These are phyloP conservation scores for Xiphophorus birchmanni DNA, from an alignment of 2,797 vertebrate species.

Conservation along the genomic window DNA sequence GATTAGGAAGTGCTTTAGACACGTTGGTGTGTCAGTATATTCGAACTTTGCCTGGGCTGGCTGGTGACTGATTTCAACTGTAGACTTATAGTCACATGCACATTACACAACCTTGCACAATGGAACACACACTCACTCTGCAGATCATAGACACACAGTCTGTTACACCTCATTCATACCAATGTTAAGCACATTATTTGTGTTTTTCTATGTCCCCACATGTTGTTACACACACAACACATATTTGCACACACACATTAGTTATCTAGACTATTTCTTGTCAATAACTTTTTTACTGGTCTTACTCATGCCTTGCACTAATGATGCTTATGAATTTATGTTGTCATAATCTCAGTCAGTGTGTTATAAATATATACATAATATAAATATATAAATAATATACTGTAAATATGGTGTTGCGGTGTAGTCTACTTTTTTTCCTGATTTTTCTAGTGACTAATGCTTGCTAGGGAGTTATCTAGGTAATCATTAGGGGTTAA, in stretches of 20 bases:
- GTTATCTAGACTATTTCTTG: constrained; percentile 44
- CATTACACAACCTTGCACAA: constrained; percentile 58
- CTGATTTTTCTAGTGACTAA: constrained; percentile 87
- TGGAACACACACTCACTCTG: constrained; percentile 39
- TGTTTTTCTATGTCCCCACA: constrained; percentile 3
- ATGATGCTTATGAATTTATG: constrained; percentile 91
- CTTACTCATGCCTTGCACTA: constrained; percentile 91
- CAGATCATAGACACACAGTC: constrained; percentile 43
- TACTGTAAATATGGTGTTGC: constrained; percentile 99
- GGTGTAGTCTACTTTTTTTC: constrained; percentile 91
- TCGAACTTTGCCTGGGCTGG: constrained; percentile 46
- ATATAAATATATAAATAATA: constrained; percentile 88
- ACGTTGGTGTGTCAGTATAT: constrained; percentile 48
- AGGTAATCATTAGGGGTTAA: constrained; percentile 81
- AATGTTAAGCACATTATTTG: constrained; percentile 24
- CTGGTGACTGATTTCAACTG: constrained; percentile 52
- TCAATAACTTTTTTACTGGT: constrained; percentile 70
- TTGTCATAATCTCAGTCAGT: constrained; percentile 90
- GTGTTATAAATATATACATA: constrained; percentile 86
- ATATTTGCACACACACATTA: constrained; percentile 15
- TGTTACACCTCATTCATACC: constrained; percentile 50
- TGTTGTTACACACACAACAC: constrained; percentile 20
- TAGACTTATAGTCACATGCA: constrained; percentile 37
- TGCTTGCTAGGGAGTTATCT: constrained; percentile 90
- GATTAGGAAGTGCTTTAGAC: constrained; percentile 68